These are phyloP conservation scores for Lathronympha strigana DNA, from an alignment of 2,888 invertebrate genomes.

Conservation along the genomic window DNA sequence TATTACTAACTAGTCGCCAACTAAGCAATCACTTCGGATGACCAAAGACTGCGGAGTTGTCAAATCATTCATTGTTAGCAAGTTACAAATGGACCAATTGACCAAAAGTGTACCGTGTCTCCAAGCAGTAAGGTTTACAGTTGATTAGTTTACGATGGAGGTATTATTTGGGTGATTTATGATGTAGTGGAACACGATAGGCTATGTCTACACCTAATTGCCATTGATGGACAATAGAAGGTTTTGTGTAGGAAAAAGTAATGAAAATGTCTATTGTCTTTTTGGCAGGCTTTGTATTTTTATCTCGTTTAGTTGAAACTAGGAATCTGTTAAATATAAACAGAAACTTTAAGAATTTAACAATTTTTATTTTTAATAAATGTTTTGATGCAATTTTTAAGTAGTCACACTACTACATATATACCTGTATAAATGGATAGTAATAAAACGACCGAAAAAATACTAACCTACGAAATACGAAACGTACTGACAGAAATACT, in stretches of 20 bases:
- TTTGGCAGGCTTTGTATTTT: neutral
- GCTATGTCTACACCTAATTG: slow-evolving; percentile 29
- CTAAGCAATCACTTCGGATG: neutral
- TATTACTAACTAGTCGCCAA: slow-evolving; percentile 16
- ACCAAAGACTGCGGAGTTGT: slow-evolving; percentile 22
- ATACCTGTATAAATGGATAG: no score
- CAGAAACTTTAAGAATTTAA: no score
- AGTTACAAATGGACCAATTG: neutral
- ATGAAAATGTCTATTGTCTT: neutral
- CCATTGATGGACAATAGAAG: slow-evolving; percentile 25
- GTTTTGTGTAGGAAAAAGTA: neutral
- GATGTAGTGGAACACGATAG: slow-evolving; percentile 2
- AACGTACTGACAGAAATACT: no score
- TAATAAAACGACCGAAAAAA: no score
- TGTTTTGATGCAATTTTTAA: no score
- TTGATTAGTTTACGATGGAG: neutral
- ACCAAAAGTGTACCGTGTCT: neutral
- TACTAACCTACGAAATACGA: no score
- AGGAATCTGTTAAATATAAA: neutral
- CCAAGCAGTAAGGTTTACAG: neutral
- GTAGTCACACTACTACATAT: no score
- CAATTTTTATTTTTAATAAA: no score
- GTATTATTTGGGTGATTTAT: slow-evolving; percentile 28
- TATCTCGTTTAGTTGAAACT: neutral
- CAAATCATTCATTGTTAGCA: slow-evolving; percentile 36